Evolutionary conservation across 2,888 invertebrate genomes (phyloP), one percentile per base, ranked within the genome.

Genomic region (Agrotis clavis): DNA sequence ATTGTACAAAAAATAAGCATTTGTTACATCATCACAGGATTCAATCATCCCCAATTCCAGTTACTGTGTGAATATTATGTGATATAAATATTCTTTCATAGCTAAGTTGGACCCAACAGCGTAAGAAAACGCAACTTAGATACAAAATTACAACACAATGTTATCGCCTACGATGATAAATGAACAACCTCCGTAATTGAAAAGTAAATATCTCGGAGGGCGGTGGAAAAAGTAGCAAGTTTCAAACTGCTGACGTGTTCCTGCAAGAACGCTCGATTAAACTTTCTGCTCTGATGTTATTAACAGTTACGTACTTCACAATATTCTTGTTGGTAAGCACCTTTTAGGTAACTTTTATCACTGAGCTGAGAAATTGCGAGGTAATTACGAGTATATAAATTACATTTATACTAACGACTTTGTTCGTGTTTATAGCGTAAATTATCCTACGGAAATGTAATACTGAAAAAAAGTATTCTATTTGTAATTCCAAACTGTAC

Each of bases 161-260:
- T 50, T 35, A 35, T 51, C 21, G 51, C 47, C 59, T 53, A 57
- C 75, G 67, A 57, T 81, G 53, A 77, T 64, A 67, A 82, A 81
- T 77, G 67, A 77, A 67, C 53, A 54, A 35, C 30, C 16, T 35
- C 45, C 30, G 14, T 82, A 69, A 79, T 73, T 62, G 61, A 79
- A 79, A 78, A 71, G 30, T 64, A 82, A 79, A 73, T 60, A 66
- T 60, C 74, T 66, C 11, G 16, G 35, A 54, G 56, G 16, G 25
- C 25, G 14, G 53, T 30, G 21, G 60, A 70, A 74, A 73, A 74
- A 83, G 75, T 83, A 69, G 18, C 50, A 35, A 82, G 63, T 80
- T 82, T 16, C 4, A 73, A 83, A 81, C 54, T 67, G 81, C 83
- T 79, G 68, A 83, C 83, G 80, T 66, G 63, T 60, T 19, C 48